Conservation (phyloP, 1,140 invertebrate genomes). For the Drosophila willistoni region DNA sequence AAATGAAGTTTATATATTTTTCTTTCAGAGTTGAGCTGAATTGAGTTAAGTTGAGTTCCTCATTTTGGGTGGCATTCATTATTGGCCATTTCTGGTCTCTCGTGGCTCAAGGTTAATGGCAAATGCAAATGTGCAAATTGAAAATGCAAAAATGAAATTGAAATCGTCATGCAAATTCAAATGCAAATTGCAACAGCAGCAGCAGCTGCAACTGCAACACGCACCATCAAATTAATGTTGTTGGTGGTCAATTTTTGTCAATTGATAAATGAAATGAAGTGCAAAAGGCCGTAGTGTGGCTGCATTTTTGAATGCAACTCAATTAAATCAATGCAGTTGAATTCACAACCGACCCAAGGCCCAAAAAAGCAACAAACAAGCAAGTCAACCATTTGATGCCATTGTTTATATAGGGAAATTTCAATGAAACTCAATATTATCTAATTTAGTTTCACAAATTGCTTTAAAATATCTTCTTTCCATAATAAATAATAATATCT, state of each 20-base stretch:
- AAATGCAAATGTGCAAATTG: slow-evolving; percentile 16
- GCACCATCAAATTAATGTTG: neutral
- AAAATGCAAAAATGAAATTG: slow-evolving; percentile 21
- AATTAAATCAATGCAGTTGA: slow-evolving; percentile 8
- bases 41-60: neutral
- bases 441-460: no score
- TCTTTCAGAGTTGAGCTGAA: neutral
- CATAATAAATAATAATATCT: no score
- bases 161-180: slow-evolving; percentile 3
- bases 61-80: slow-evolving; percentile 18
- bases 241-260: slow-evolving; percentile 6
- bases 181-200: slow-evolving; percentile 9
- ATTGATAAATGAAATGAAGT: slow-evolving; percentile 17
- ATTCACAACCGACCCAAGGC: neutral
- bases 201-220: slow-evolving; percentile 22
- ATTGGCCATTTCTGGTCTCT: slow-evolving; percentile 16
- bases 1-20: neutral
- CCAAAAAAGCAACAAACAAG: no score
- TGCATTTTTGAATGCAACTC: neutral
- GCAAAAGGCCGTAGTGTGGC: neutral
- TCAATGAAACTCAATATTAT: no score
- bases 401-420: no score
- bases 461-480: no score
- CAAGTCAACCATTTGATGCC: no score
- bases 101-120: slow-evolving; percentile 15